Conservation (phyloP, 2,113 vertebrate species). For the Tragelaphus imberbis region DNA sequence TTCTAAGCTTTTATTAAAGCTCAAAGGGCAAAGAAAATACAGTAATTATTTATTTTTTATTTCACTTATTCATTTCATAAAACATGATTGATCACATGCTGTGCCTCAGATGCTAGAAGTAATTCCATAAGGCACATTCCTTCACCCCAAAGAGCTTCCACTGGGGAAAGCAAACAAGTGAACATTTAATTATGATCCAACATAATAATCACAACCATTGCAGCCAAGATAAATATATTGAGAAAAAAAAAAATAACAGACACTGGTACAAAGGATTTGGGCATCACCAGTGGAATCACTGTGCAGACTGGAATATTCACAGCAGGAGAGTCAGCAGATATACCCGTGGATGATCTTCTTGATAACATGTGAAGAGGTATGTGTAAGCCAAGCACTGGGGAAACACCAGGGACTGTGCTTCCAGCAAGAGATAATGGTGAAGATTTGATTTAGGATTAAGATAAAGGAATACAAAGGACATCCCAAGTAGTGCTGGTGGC, state of each 20-base stretch:
- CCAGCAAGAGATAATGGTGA: not conserved
- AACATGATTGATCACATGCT: not conserved
- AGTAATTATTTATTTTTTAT: not conserved
- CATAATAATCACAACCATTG: not conserved
- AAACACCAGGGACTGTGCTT: not conserved
- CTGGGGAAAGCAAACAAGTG: not conserved
- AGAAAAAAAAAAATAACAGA: not conserved
- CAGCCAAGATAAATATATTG: not conserved
- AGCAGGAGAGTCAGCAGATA: not conserved
- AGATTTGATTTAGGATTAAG: not conserved
- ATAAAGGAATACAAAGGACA: not conserved
- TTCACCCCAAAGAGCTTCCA: not conserved
- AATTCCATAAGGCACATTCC: not conserved
- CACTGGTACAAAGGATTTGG: not conserved
- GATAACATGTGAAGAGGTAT: not conserved
- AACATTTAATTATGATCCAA: not conserved
- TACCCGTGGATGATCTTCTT: fast-evolving
- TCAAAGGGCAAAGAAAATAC: not conserved
- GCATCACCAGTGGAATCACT: not conserved
- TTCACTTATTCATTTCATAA: not conserved
- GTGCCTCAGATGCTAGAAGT: not conserved
- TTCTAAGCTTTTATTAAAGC: not conserved
- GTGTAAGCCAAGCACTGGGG: not conserved
- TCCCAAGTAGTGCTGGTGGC: not conserved
- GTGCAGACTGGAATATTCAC: not conserved